Percentiles rank a stretch among this genome's conserved stretches.
Conservation (phyloP, 2,113 vertebrate genomes). For the Lophotis ruficrista region DNA sequence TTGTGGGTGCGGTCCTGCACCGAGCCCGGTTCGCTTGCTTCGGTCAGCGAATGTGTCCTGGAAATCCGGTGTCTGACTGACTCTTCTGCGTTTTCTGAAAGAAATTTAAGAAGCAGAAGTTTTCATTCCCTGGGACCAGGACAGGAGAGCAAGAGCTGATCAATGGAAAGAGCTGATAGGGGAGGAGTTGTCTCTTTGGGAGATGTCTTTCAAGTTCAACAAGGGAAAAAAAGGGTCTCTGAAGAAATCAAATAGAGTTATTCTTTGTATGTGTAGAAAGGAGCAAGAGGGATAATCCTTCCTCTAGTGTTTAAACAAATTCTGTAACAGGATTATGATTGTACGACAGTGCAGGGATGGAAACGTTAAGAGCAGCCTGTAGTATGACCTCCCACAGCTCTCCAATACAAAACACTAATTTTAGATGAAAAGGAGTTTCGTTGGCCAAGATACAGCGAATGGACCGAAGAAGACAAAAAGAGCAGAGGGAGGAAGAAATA, state of each 20-base stretch:
- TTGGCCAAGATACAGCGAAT: conserved; percentile 1
- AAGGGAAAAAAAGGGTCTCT: background rate
- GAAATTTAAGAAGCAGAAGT: background rate
- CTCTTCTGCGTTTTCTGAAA: background rate
- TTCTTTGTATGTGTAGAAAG: conserved; percentile 13
- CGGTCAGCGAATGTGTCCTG: background rate
- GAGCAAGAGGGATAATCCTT: background rate
- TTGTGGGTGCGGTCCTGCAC: background rate
- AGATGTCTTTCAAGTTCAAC: background rate
- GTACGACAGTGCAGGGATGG: background rate
- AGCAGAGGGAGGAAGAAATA: background rate
- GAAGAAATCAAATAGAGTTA: background rate
- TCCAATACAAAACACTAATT: conserved; percentile 26
- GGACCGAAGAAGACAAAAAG: conserved; percentile 39
- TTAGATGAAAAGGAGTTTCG: conserved; percentile 46
- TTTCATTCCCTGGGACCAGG: background rate
- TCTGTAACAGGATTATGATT: background rate
- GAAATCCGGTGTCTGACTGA: accelerated
- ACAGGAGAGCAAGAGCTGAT: background rate
- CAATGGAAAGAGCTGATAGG: background rate
- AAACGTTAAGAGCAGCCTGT: background rate
- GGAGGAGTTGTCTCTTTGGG: conserved; percentile 12
- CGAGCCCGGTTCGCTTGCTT: background rate
- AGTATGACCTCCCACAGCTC: background rate
- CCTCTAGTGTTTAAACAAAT: background rate